Conservation (phyloP, 2,113 vertebrate genomes). For the Sminthopsis crassicaudata region DNA sequence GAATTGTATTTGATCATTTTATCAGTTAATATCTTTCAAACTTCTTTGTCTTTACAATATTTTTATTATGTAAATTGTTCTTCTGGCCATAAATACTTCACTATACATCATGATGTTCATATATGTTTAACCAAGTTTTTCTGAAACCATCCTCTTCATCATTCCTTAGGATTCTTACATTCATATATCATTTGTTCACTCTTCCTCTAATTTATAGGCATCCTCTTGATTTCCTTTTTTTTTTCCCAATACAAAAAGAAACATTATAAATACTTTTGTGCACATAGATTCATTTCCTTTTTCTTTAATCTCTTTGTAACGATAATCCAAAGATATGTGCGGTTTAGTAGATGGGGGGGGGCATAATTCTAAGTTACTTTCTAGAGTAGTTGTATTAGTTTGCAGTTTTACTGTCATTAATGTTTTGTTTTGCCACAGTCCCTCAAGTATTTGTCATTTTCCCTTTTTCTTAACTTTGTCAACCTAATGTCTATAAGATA, state of each 20-base stretch:
- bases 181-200: background rate
- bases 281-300: background rate
- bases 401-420: background rate
- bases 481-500: background rate
- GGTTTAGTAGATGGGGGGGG: background rate
- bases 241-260: background rate
- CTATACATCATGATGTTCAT: background rate
- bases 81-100: background rate
- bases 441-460: background rate
- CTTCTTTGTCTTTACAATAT: background rate
- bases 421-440: background rate
- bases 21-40: background rate
- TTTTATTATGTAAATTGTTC: no score
- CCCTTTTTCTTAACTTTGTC: background rate
- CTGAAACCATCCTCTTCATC: background rate
- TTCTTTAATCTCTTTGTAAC: background rate
- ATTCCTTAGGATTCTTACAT: background rate
- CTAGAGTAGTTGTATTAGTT: background rate
- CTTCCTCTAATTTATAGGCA: background rate
- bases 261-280: background rate
- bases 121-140: background rate
- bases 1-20: background rate
- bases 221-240: background rate
- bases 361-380: no score
- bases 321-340: background rate